These are phyloP conservation scores for Nansenia antarctica DNA, from an alignment of 2,113 vertebrate species.

Conservation along the genomic window DNA sequence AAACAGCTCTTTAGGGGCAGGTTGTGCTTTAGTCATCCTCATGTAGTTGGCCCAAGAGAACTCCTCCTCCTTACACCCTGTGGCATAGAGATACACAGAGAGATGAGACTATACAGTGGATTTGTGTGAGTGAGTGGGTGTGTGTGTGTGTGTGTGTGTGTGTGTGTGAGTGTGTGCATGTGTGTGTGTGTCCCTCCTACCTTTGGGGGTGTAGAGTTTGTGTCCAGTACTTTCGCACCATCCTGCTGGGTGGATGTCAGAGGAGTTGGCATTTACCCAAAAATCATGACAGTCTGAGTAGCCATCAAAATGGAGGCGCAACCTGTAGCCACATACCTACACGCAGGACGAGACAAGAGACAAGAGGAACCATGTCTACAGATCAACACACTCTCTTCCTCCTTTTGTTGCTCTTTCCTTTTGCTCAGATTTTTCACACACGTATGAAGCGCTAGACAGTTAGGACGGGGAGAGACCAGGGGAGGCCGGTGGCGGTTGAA, in stretches of 20 bases:
- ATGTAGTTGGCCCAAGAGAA: conserved; percentile 96
- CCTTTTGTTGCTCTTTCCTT: not conserved
- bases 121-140: too few species aligned
- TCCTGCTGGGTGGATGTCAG: conserved; percentile 90
- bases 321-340: conserved; percentile 92
- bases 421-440: too few species aligned
- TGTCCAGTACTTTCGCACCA: conserved; percentile 96
- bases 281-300: conserved; percentile 98
- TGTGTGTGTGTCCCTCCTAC: conserved; percentile 77
- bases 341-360: not conserved
- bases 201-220: conserved; percentile 95
- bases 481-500: too few species aligned
- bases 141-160: too few species aligned
- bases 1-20: conserved; percentile 91
- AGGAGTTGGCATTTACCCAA: conserved; percentile 95
- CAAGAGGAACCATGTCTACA: not conserved
- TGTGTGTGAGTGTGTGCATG: too few species aligned
- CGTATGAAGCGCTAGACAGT: not conserved
- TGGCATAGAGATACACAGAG: conserved; percentile 37
- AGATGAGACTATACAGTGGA: too few species aligned
- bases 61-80: conserved; percentile 97
- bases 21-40: conserved; percentile 91
- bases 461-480: not conserved
- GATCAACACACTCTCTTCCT: not conserved
- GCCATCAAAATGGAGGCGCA: conserved; percentile 95